Evolutionary conservation across 1,140 invertebrate species (phyloP).

Genomic region (Diorhabda sublineata): DNA sequence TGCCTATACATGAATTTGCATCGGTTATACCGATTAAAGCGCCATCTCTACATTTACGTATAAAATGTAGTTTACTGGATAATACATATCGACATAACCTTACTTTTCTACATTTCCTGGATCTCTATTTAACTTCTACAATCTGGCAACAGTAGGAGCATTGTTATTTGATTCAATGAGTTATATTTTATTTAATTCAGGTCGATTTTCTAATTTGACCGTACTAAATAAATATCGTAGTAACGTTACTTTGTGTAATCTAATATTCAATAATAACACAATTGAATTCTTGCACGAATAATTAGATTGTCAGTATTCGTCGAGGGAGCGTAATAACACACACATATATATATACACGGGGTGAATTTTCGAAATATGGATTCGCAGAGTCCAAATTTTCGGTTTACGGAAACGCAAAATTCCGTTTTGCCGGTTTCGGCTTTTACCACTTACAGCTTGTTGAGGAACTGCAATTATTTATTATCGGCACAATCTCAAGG

Average conservation of each 20-base stretch:
- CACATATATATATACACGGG: neutral
- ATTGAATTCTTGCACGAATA: slow-evolving; percentile 32
- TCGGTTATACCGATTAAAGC: no score
- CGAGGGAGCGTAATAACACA: slow-evolving; percentile 7
- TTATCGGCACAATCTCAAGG: slow-evolving; percentile 26
- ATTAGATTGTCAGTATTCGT: slow-evolving; percentile 31
- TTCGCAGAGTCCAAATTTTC: slow-evolving; percentile 22
- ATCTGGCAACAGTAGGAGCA: no score
- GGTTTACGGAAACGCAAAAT: slow-evolving; percentile 22
- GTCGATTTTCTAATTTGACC: neutral
- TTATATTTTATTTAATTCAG: no score
- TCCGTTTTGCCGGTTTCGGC: slow-evolving; percentile 33
- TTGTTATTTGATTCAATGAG: no score
- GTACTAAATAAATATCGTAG: slow-evolving; percentile 25
- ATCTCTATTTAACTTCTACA: no score
- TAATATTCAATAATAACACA: slow-evolving; percentile 28
- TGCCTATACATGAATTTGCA: no score
- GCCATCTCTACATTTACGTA: no score
- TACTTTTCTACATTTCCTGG: no score
- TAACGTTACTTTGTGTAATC: slow-evolving; percentile 26
- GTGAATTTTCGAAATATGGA: slow-evolving; percentile 24
- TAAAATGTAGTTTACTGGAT: no score
- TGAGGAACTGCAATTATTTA: slow-evolving; percentile 44
- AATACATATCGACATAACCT: no score
- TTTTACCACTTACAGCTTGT: slow-evolving; percentile 42